Evolutionary conservation across 2,797 vertebrate genomes (phyloP).

Genomic region (Liparis tanakae): DNA sequence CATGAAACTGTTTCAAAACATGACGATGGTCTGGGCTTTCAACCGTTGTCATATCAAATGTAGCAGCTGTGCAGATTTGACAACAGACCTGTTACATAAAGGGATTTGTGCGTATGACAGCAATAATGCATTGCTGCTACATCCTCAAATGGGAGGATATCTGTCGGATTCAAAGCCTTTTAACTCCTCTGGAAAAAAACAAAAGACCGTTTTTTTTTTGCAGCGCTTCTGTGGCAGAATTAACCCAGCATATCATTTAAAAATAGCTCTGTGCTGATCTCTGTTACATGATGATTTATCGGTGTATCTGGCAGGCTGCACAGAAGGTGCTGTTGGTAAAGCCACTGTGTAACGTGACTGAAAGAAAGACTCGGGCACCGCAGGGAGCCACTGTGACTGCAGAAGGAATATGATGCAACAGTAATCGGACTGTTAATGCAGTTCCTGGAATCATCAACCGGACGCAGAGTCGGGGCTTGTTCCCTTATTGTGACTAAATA

Average conservation of each 20-base stretch:
- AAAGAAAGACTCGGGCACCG: slow-evolving; percentile 24
- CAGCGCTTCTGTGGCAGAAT: slow-evolving; percentile 12
- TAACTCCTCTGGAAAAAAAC: slow-evolving; percentile 23
- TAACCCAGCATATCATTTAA: slow-evolving; percentile 11
- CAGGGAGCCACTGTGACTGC: slow-evolving; percentile 32
- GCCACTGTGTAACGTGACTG: slow-evolving; percentile 32
- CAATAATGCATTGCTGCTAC: slow-evolving; percentile 31
- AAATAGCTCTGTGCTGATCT: slow-evolving; percentile 14
- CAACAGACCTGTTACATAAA: slow-evolving; percentile 54
- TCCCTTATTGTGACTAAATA: slow-evolving; percentile 7
- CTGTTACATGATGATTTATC: slow-evolving; percentile 15
- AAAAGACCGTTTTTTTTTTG: not conserved
- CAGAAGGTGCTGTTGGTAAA: slow-evolving; percentile 23
- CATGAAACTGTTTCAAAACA: not conserved
- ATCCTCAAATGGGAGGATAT: slow-evolving; percentile 32
- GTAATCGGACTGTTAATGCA: slow-evolving; percentile 19
- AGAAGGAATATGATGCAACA: slow-evolving; percentile 58
- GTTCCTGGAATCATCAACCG: slow-evolving; percentile 28
- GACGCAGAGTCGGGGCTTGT: not conserved
- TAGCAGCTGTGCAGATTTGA: slow-evolving; percentile 51
- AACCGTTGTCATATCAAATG: slow-evolving; percentile 17
- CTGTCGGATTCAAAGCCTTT: slow-evolving; percentile 26
- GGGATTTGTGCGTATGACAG: slow-evolving; percentile 43
- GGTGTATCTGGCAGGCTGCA: slow-evolving; percentile 28
- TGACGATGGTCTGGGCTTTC: not conserved